These are phyloP conservation scores for Phenganax stokvisi DNA, from an alignment of 92 coral and sea anemone species.

Conservation along the genomic window DNA sequence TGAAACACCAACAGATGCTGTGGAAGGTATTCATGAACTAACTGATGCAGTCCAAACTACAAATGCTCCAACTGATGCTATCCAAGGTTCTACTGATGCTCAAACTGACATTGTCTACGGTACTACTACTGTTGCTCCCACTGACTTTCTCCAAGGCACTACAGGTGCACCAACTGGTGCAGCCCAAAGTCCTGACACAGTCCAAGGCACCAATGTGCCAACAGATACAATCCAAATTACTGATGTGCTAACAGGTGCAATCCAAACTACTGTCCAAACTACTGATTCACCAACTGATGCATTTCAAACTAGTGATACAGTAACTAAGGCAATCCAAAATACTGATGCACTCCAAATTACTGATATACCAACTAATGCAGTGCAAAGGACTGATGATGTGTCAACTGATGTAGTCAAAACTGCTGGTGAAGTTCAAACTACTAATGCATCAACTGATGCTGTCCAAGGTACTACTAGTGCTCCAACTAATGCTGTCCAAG, in stretches of 20 bases:
- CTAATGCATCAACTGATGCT: slow-evolving; percentile 19
- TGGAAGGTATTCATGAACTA: background rate
- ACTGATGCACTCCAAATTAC: background rate
- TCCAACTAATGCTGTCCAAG: slow-evolving; percentile 21
- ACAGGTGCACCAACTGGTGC: slow-evolving; percentile 11
- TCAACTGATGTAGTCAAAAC: slow-evolving; percentile 11
- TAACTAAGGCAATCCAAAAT: background rate
- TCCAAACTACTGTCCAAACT: background rate
- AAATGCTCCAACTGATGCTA: background rate
- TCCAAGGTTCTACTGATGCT: slow-evolving; percentile 10
- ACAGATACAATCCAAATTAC: slow-evolving; percentile 3
- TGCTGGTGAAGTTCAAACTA: slow-evolving; percentile 3
- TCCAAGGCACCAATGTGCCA: background rate
- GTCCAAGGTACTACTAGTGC: background rate
- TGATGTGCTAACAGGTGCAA: slow-evolving; percentile 5
- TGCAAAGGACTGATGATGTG: background rate
- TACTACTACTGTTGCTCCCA: slow-evolving; percentile 3
- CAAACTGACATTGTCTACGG: background rate
- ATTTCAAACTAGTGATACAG: background rate
- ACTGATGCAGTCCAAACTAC: slow-evolving; percentile 3
- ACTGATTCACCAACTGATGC: slow-evolving; percentile 19
- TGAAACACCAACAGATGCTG: slow-evolving; percentile 7
- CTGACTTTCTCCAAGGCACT: background rate
- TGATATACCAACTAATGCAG: slow-evolving; percentile 5
- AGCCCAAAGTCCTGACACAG: slow-evolving; percentile 10